A percentile compares a stretch with the other conserved stretches of the same genome.
Evolutionary conservation across 2,888 invertebrate species (phyloP).

Genomic region (Tridacna gigas): DNA sequence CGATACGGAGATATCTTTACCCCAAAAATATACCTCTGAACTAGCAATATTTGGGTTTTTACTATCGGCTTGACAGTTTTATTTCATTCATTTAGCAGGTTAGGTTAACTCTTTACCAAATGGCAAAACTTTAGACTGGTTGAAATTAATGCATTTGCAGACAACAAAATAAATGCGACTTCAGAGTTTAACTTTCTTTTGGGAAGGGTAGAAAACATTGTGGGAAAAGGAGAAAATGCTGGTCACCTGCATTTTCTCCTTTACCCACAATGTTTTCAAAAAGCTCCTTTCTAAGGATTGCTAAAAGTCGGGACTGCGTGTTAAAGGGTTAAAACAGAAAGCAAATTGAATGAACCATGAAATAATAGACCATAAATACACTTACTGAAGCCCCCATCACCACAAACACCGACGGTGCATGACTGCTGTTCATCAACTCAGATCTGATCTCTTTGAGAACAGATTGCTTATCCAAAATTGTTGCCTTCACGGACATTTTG

Average conservation of each 20-base stretch:
- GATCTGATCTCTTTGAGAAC: conserved; percentile 4
- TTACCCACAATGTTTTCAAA: conserved; percentile 4
- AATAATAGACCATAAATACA: background rate
- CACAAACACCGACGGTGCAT: conserved; percentile 35
- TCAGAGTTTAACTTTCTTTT: too few relatives aligned
- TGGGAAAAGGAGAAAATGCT: conserved; percentile 14
- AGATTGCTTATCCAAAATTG: conserved; percentile 4
- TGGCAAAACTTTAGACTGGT: too few relatives aligned
- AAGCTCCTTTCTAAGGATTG: background rate
- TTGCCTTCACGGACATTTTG: background rate
- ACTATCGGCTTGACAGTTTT: too few relatives aligned
- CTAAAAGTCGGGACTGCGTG: background rate
- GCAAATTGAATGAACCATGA: background rate
- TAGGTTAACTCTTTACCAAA: too few relatives aligned
- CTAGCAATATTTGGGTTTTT: too few relatives aligned
- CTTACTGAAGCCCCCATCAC: conserved; percentile 58
- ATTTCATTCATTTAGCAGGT: too few relatives aligned
- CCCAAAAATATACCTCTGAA: too few relatives aligned
- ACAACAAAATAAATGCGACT: too few relatives aligned
- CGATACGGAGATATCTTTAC: too few relatives aligned
- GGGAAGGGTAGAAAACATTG: background rate
- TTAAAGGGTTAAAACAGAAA: background rate
- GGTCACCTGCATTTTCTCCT: background rate
- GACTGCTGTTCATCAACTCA: background rate
- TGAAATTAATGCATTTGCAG: too few relatives aligned